phyloP scores from a whole-genome alignment of 1,140 invertebrate species.

The Diorhabda sublineata region DNA sequence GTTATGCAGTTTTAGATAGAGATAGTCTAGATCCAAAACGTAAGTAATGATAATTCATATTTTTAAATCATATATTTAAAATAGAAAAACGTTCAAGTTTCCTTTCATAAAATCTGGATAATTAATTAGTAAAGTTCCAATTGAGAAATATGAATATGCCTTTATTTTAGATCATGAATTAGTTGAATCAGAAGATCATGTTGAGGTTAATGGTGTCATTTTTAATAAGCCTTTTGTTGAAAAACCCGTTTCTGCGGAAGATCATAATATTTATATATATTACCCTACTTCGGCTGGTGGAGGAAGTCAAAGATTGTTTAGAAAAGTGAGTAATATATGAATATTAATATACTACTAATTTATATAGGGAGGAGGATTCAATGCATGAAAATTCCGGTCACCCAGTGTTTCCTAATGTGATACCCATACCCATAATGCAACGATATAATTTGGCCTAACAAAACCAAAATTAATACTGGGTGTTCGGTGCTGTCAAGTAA shows the following conservation, averaged over 20 bases:
- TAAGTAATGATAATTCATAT: conserved; percentile 49
- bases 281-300: conserved; percentile 98
- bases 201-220: conserved; percentile 94
- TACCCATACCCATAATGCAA: no score
- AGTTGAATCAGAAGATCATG: conserved; percentile 96
- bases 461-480: not conserved
- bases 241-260: conserved; percentile 96
- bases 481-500: not conserved
- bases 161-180: conserved; percentile 74
- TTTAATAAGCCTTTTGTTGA: conserved; percentile 99
- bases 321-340: conserved; percentile 71
- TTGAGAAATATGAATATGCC: conserved; percentile 1
- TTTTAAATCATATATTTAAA: not conserved
- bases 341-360: not conserved
- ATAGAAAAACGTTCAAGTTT: no score
- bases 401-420: no score
- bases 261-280: conserved; percentile 99
- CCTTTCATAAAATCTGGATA: not conserved
- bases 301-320: conserved; percentile 93
- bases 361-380: no score
- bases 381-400: no score
- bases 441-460: not conserved
- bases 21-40: conserved; percentile 87
- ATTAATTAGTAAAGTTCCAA: conserved; percentile 1
- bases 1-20: conserved; percentile 94